phyloP scores from a whole-genome alignment of 53 echinoderm and acorn worm species.

The Temnopleurus reevesii region DNA sequence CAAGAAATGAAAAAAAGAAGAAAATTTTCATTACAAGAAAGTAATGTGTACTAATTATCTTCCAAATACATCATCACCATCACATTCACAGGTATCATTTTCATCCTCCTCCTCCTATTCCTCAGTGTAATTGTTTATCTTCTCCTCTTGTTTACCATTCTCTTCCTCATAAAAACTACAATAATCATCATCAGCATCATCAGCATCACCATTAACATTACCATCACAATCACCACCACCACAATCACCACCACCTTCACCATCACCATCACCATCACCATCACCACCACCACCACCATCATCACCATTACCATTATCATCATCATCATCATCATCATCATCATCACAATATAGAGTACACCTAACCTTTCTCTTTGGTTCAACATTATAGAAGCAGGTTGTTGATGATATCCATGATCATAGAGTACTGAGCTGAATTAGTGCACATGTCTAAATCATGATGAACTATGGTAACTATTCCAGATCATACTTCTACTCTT shows the following conservation, averaged over 20 bases:
- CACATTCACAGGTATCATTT: background rate
- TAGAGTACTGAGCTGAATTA: conserved; percentile 87
- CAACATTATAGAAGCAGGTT: conserved; percentile 90
- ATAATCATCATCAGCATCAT: background rate
- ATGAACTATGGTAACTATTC: conserved; percentile 83
- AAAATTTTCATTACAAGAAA: background rate
- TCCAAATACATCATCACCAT: too few species aligned
- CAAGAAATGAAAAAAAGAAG: background rate
- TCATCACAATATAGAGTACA: too few species aligned
- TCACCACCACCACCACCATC: background rate
- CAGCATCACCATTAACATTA: background rate
- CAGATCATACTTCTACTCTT: too few species aligned
- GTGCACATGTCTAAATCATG: conserved; percentile 92
- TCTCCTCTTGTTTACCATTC: background rate
- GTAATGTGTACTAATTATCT: background rate
- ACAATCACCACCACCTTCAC: background rate
- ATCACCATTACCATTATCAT: background rate
- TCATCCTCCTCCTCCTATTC: background rate
- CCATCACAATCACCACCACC: background rate
- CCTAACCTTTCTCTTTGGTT: conserved; percentile 93
- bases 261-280: background rate
- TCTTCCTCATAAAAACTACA: background rate
- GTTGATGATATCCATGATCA: conserved; percentile 89
- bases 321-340: background rate
- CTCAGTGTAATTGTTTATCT: too few species aligned